Conservation (phyloP, 2,113 vertebrate species). For the Eonycteris spelaea region DNA sequence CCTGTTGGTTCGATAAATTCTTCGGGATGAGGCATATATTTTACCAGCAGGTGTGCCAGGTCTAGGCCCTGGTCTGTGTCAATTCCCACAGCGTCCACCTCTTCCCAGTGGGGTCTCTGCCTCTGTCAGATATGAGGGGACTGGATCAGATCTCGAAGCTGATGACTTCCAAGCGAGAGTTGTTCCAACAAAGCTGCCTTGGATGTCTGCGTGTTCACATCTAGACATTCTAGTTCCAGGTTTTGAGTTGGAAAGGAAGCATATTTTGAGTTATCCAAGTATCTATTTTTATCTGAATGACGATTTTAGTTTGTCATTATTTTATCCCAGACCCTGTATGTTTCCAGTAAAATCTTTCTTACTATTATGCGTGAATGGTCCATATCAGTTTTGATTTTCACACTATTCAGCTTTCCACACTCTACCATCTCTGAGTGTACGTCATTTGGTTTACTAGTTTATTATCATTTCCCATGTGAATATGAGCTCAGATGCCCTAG, state of each 20-base stretch:
- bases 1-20: not conserved
- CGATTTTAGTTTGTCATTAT: not conserved
- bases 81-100: not conserved
- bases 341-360: not conserved
- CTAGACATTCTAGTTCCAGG: not conserved
- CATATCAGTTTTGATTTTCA: too few relatives aligned
- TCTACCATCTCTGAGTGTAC: too few relatives aligned
- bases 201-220: not conserved
- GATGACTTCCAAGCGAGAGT: not conserved
- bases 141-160: too few relatives aligned
- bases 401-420: not conserved
- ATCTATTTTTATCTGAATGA: not conserved
- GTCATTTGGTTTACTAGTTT: too few relatives aligned
- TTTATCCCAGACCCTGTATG: not conserved
- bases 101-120: not conserved
- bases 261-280: rapidly evolving
- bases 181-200: not conserved
- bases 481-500: too few relatives aligned
- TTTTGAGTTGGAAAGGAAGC: not conserved
- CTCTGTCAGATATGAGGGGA: not conserved
- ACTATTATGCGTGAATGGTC: not conserved
- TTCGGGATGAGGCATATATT: too few relatives aligned
- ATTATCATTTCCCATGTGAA: too few relatives aligned
- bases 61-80: not conserved
- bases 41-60: not conserved